A percentile compares a stretch with the other conserved stretches of the same genome.
Conservation (phyloP, 37 sponge, comb jelly and placozoan genomes). For the Ianthella basta region DNA sequence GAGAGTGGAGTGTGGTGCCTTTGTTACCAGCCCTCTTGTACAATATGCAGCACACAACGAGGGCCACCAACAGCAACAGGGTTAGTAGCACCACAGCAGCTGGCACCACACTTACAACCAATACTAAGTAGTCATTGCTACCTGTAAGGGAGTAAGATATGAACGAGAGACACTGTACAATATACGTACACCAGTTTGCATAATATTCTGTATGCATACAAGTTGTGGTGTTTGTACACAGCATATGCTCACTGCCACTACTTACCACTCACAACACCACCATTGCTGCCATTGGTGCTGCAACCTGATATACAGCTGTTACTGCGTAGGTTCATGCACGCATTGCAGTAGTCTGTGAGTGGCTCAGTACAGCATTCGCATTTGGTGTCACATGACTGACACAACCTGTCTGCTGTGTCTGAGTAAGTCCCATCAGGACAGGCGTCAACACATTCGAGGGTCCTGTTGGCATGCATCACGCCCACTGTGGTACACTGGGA, state of each 20-base stretch:
- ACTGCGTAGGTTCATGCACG: background rate
- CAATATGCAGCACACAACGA: background rate
- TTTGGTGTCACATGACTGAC: background rate
- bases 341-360: background rate
- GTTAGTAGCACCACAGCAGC: background rate
- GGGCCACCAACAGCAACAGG: background rate
- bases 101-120: background rate
- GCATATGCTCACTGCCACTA: background rate
- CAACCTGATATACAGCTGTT: background rate
- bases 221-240: too few relatives aligned
- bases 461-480: too few relatives aligned
- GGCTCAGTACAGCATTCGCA: conserved; percentile 10
- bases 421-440: background rate
- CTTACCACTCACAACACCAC: background rate
- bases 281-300: background rate
- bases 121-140: background rate
- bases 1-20: background rate
- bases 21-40: background rate
- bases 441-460: background rate
- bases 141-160: background rate
- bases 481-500: background rate
- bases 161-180: too few relatives aligned
- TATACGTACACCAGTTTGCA: too few relatives aligned
- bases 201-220: too few relatives aligned
- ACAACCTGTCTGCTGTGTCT: background rate